Evolutionary conservation across 1,140 invertebrate genomes (phyloP).

Genomic region (Ctenoplectra terminalis): DNA sequence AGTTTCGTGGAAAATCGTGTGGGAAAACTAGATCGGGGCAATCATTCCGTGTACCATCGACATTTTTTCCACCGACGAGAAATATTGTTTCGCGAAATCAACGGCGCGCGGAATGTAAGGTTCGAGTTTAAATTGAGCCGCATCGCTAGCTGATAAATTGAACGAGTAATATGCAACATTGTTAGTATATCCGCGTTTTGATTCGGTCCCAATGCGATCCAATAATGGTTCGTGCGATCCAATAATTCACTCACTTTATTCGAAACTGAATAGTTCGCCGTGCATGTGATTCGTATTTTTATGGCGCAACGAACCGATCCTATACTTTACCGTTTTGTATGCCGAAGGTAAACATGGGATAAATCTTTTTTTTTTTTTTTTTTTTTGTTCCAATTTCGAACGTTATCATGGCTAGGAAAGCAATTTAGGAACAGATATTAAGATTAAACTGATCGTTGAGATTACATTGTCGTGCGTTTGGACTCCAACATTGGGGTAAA

Average conservation of each 20-base stretch:
- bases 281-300: background rate
- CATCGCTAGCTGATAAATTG: slow-evolving; percentile 11
- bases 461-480: slow-evolving; percentile 7
- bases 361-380: background rate
- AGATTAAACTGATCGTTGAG: slow-evolving; percentile 18
- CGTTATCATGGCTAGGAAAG: background rate
- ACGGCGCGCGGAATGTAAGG: background rate
- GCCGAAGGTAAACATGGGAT: no score
- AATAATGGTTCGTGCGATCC: slow-evolving; percentile 6
- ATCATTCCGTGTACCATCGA: no score
- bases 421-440: background rate
- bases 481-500: background rate
- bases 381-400: background rate
- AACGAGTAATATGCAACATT: slow-evolving; percentile 25
- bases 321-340: background rate
- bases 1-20: background rate
- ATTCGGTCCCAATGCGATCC: background rate
- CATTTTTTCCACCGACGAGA: background rate
- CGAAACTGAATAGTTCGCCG: slow-evolving; percentile 1
- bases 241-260: slow-evolving; percentile 24
- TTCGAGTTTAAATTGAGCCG: background rate
- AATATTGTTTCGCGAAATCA: slow-evolving; percentile 4
- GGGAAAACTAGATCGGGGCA: background rate
- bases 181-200: slow-evolving; percentile 19
- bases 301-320: no score